Conservation (phyloP, 1,140 invertebrate genomes). For the Sitophilus oryzae region DNA sequence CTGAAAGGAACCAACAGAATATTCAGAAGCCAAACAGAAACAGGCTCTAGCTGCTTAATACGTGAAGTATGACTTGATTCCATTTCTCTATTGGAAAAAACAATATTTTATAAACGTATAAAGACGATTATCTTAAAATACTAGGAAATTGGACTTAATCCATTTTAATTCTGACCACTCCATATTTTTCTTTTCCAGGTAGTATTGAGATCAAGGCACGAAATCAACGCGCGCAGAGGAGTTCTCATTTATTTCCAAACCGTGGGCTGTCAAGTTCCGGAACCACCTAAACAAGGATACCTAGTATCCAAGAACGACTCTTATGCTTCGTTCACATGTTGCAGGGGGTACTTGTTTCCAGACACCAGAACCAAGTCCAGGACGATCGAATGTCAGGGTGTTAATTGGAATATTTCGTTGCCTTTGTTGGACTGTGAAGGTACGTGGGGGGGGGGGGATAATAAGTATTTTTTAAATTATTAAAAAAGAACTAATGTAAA, state of each 20-base stretch:
- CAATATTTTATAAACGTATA: no score
- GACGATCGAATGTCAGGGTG: conserved; percentile 51
- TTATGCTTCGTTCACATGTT: conserved; percentile 49
- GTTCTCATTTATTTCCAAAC: conserved; percentile 45
- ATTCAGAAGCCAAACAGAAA: no score
- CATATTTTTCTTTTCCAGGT: no score
- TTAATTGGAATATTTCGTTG: conserved; percentile 54
- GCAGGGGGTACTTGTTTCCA: conserved; percentile 52
- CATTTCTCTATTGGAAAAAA: no score
- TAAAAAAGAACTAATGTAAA: background rate
- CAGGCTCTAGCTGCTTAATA: no score
- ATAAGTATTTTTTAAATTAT: background rate
- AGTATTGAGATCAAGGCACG: conserved; percentile 29
- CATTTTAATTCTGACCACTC: no score
- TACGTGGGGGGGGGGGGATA: conserved; percentile 42
- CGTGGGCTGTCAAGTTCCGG: conserved; percentile 48
- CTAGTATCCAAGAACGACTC: conserved; percentile 48
- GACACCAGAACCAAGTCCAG: conserved; percentile 49
- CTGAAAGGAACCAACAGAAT: no score
- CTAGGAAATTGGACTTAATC: no score
- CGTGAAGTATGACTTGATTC: no score
- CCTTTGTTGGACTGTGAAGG: conserved; percentile 55
- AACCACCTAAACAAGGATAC: conserved; percentile 53
- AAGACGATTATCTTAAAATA: no score
- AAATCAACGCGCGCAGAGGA: conserved; percentile 31